These are phyloP conservation scores for Candoia aspera DNA, from an alignment of 2,113 vertebrate species.

Conservation along the genomic window DNA sequence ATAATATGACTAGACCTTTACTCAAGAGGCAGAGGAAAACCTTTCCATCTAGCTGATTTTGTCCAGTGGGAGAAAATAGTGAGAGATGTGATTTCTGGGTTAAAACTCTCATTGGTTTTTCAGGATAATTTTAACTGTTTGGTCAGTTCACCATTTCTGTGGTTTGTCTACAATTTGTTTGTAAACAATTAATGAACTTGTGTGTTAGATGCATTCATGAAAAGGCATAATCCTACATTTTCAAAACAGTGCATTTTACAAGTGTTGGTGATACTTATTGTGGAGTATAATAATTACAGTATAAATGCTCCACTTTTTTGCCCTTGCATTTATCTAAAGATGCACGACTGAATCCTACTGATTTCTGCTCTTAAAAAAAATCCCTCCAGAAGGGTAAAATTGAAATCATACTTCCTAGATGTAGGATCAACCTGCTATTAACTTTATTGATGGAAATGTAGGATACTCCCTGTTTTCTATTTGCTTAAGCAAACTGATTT, in stretches of 20 bases:
- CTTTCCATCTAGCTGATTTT: background rate
- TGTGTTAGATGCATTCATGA: background rate
- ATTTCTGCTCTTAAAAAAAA: no score
- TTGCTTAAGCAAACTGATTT: slow-evolving; percentile 19
- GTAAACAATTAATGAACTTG: background rate
- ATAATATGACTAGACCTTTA: slow-evolving; percentile 1
- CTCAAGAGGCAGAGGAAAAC: background rate
- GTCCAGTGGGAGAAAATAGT: background rate
- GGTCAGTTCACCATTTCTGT: background rate
- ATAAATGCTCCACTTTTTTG: background rate
- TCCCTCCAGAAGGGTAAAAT: background rate
- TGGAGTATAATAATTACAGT: background rate
- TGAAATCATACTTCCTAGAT: background rate
- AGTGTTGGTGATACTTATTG: background rate
- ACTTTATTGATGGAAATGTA: background rate
- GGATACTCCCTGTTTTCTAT: background rate
- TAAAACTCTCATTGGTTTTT: background rate
- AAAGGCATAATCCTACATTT: background rate
- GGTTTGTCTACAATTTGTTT: background rate
- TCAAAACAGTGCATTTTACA: background rate
- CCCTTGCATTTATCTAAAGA: background rate
- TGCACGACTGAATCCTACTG: background rate
- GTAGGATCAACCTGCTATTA: background rate
- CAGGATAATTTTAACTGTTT: background rate
- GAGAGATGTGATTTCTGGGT: no score